A percentile compares a stretch with the other conserved stretches of the same genome.
phyloP scores from a whole-genome alignment of 2,888 invertebrate genomes.

The Synanthedon andrenaeformis region DNA sequence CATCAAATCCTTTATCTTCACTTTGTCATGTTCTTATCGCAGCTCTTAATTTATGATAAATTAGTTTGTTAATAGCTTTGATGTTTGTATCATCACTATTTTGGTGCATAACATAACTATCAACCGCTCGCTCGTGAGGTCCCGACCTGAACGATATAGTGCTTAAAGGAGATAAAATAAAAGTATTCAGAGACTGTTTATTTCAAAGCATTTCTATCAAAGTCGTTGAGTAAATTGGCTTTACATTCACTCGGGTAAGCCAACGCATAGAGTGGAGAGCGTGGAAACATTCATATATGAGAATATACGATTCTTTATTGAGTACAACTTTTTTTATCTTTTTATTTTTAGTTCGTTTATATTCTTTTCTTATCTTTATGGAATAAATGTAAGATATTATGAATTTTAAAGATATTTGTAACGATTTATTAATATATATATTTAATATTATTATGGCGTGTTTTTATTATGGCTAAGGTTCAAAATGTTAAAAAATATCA shows the following conservation, averaged over 20 bases:
- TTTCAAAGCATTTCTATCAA: conserved; percentile 23
- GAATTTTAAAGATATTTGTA: too few relatives aligned
- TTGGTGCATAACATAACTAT: not conserved
- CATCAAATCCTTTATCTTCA: not conserved
- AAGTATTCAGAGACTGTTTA: conserved; percentile 20
- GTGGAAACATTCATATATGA: conserved; percentile 30
- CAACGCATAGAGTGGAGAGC: conserved; percentile 26
- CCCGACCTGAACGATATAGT: conserved; percentile 7
- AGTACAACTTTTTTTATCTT: not conserved
- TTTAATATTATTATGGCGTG: too few relatives aligned
- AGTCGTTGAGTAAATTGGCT: conserved; percentile 32
- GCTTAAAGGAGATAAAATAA: conserved; percentile 10
- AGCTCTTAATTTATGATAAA: not conserved
- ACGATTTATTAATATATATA: too few relatives aligned
- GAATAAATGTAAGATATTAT: too few relatives aligned
- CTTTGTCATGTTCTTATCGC: not conserved
- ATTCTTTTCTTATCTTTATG: not conserved
- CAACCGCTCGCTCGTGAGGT: not conserved
- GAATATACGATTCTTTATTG: conserved; percentile 19
- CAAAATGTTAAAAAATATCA: too few relatives aligned
- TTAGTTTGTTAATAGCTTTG: not conserved
- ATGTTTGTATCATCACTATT: not conserved
- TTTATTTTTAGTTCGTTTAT: not conserved
- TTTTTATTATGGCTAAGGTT: too few relatives aligned
- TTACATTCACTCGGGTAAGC: conserved; percentile 29